A percentile compares a stretch with the other conserved stretches of the same genome.
Conservation (phyloP, 2,797 vertebrate genomes). For the Paedocypris micromegethes region DNA sequence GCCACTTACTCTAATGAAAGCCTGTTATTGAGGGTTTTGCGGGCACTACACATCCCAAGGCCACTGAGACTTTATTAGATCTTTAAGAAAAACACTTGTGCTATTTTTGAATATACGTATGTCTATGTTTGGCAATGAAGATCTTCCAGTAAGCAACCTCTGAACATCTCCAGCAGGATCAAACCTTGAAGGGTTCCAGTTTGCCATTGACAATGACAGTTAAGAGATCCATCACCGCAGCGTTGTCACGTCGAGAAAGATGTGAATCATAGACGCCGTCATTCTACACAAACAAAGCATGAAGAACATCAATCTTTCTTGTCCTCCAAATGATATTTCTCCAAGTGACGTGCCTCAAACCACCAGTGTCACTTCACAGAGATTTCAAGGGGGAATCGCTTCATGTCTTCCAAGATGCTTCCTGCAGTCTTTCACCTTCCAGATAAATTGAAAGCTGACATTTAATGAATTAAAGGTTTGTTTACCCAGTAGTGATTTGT, state of each 20-base stretch:
- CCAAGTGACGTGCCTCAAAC: slow-evolving; percentile 4
- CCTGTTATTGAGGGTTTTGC: slow-evolving; percentile 12
- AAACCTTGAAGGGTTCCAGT: too few relatives aligned
- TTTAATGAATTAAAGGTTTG: slow-evolving; percentile 25
- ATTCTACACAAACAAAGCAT: slow-evolving; percentile 23
- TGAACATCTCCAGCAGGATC: too few relatives aligned
- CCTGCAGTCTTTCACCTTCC: slow-evolving; percentile 2
- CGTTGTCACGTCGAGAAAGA: too few relatives aligned
- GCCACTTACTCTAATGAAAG: slow-evolving; percentile 12
- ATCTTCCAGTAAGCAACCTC: too few relatives aligned
- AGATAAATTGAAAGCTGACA: slow-evolving; percentile 4
- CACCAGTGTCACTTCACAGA: background rate
- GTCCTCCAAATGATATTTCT: slow-evolving; percentile 7
- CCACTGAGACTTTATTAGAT: background rate
- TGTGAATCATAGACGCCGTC: background rate
- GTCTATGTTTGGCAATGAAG: too few relatives aligned
- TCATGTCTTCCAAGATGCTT: background rate
- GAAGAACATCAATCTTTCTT: slow-evolving; percentile 18
- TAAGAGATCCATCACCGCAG: too few relatives aligned
- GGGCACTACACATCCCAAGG: slow-evolving; percentile 1
- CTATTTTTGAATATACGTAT: too few relatives aligned
- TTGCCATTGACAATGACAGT: too few relatives aligned
- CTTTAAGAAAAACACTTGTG: background rate
- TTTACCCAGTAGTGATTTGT: slow-evolving; percentile 14
- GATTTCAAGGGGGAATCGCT: background rate